These are phyloP conservation scores for Rhinichthys klamathensis DNA, from an alignment of 2,113 vertebrate genomes.

Conservation along the genomic window DNA sequence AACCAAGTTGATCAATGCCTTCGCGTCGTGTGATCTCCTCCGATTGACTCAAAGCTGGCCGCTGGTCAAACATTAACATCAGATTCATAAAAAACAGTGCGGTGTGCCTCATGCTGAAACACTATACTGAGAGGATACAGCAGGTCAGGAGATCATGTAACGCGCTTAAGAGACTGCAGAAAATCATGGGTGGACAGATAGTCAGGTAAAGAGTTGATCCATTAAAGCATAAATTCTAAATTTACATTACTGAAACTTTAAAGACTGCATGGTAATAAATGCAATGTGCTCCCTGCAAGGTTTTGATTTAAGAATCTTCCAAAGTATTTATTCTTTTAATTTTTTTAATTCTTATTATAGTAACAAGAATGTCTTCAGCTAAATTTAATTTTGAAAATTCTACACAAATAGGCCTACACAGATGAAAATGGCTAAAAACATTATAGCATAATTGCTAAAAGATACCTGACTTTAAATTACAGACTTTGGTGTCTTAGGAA, in stretches of 20 bases:
- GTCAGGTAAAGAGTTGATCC: neutral
- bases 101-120: neutral
- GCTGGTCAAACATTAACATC: constrained; percentile 28
- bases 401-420: too few relatives aligned
- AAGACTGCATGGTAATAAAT: neutral
- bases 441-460: neutral
- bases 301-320: neutral
- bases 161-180: neutral
- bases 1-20: constrained; percentile 9
- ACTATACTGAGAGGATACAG: neutral
- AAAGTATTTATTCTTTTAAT: neutral
- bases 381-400: too few relatives aligned
- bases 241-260: too few relatives aligned
- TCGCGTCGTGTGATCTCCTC: neutral
- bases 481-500: neutral
- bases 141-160: constrained; percentile 12
- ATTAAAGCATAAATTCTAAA: neutral
- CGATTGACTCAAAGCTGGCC: neutral
- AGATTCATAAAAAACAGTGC: constrained; percentile 3
- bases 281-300: neutral
- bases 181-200: constrained; percentile 1
- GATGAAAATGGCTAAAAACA: neutral
- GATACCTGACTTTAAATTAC: neutral
- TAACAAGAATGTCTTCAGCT: too few relatives aligned
- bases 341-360: too few relatives aligned